Evolutionary conservation across 2,797 vertebrate species (phyloP).

Genomic region (Aythya fuligula): DNA sequence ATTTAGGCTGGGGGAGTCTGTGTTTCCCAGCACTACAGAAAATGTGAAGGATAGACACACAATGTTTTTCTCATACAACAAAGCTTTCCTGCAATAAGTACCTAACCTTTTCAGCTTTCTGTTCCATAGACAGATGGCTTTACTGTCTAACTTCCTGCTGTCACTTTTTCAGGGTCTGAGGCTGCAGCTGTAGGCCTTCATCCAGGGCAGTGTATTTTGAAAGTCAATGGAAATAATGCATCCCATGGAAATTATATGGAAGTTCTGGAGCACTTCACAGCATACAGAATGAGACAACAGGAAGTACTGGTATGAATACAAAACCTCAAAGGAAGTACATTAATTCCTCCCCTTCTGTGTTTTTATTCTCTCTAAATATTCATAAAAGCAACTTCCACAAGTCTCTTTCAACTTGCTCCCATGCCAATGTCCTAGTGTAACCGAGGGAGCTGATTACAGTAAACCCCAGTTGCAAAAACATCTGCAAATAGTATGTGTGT

Average conservation of each 20-base stretch:
- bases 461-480: background rate
- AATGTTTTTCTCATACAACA: background rate
- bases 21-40: background rate
- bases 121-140: background rate
- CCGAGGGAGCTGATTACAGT: background rate
- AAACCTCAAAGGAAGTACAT: background rate
- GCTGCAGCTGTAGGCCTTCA: constrained; percentile 90
- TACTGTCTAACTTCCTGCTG: background rate
- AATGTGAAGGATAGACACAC: background rate
- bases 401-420: background rate
- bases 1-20: background rate
- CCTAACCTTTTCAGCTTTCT: background rate
- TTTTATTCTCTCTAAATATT: background rate
- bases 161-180: constrained; percentile 84
- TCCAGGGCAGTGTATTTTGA: constrained; percentile 92
- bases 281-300: constrained; percentile 83
- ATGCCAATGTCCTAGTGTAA: background rate
- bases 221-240: constrained; percentile 92
- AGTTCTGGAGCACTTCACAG: constrained; percentile 93
- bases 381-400: background rate
- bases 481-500: background rate
- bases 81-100: background rate
- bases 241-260: constrained; percentile 82
- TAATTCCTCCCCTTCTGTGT: background rate
- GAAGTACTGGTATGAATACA: constrained; percentile 81